Base-by-base conservation (phyloP, 2,113 vertebrate genomes). In the Turdus rufiventris region DNA sequence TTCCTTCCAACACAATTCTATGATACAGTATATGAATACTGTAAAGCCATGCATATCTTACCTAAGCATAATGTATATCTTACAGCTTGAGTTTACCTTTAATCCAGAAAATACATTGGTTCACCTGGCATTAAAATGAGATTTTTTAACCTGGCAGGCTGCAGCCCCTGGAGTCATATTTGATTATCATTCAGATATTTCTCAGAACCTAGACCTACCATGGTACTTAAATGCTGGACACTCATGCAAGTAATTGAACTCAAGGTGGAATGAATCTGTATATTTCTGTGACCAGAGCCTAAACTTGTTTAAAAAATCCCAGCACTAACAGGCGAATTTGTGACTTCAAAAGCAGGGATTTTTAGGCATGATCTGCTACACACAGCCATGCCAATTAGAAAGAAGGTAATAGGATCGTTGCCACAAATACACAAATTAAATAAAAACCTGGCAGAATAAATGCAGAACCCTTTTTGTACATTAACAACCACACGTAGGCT, bases 341-440 rank as follows among this genome's bases (percentile, higher is more conserved):
- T 24, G 28, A 62, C 48, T 85, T 85, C 34, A 53, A 67, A 87
- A 7, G 1, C 21, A 31, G 17, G 3, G 33, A 83, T 40, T 62
- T 56, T 66, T 40, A 79, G 57, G 18, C 16, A 26, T 2, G 4
- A 65, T 50, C 54, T 60, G 20, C 53, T 47, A 50, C 0, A 0
- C 3, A 7, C 19, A 62, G 58, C 29, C 18, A 56, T 0, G 0
- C 0, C 1, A 21, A 33, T 29, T 9, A 47, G 14, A 65, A 72
- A 72, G 12, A 85, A 63, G 36, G 62, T 11, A 79, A 65, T 0
- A 18, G 13, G 25, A 56, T 8, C 0, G 0, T 26, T 45, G 31
- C n/a, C 15, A 60, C 18, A 36, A 51, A 56, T 28, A 33, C 1
- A 40, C 1, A 75, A 88, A 36, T 19, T 8, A 54, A 87, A 67